Evolutionary conservation across 2,113 vertebrate species (phyloP), one percentile per base, ranked within the genome.

Genomic region (Sisor rabdophorus): DNA sequence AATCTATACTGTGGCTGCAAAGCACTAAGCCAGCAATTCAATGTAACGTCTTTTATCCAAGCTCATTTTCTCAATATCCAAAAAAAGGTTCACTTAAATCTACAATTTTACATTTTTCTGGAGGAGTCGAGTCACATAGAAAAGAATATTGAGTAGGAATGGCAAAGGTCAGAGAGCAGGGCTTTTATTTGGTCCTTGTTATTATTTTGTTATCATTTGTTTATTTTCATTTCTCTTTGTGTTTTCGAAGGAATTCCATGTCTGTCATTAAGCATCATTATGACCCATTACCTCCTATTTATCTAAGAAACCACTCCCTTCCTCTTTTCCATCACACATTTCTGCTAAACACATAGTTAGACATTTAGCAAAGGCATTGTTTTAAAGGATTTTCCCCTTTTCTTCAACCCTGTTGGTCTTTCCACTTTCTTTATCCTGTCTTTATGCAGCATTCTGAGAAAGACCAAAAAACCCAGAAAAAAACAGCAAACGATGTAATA

Each of bases 201-300:
- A 82, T 85, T 85, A 87, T 84, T 87, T 79, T 79, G 79, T 81
- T 83, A 83, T 83, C 75, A 76, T 84, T 87, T 91, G 89, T 91
- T 93, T 91, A 85, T 89, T 87, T 84, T 85, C 81, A 74, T 84
- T 75, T 81, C 82, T 82, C 81, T 87, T 81, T 82, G 85, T 84
- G 77, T 86, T 87, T 74, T 44, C 76, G 81, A 78, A 87, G 92
- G 90, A 92, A 91, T 83, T 73, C 83, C 86, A 84, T 72, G 81
- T 93, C 92, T 86, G 89, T 92, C 92, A 91, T 93, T 91, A 91
- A 77, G 82, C 75, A 63, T 87, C 89, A 93, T 93, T 93, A 92
- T 65, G 76, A 85, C 73, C 90, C 90, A 92, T 92, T 92, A 92
- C 73, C 87, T 87, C 83, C 87, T 90, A 92, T 91, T 91, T 92